phyloP scores from a whole-genome alignment of 2,888 invertebrate species.

The Smittia sp. region DNA sequence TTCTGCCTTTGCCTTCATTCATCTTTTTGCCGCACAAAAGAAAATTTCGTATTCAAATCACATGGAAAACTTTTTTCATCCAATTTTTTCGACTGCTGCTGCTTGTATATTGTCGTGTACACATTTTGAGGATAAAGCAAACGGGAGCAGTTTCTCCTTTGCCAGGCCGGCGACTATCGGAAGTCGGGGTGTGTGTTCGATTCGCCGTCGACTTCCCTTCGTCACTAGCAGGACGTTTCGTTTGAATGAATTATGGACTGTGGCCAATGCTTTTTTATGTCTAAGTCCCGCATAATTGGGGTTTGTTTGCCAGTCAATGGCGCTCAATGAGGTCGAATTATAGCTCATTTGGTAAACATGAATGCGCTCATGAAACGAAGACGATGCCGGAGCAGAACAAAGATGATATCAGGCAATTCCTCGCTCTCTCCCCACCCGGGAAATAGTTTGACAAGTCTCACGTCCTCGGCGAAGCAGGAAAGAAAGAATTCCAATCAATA shows the following conservation, averaged over 20 bases:
- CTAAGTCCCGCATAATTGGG: constrained; percentile 27
- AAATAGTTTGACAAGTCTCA: not conserved
- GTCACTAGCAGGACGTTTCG: not conserved
- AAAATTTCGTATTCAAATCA: constrained; percentile 41
- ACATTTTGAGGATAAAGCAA: constrained; percentile 26
- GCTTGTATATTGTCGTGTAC: constrained; percentile 29
- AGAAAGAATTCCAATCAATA: constrained; percentile 38
- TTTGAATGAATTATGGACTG: constrained; percentile 35
- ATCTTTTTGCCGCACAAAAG: constrained; percentile 16
- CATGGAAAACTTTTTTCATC: constrained; percentile 39
- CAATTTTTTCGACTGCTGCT: constrained; percentile 31
- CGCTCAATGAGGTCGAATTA: constrained; percentile 36
- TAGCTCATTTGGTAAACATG: constrained; percentile 30
- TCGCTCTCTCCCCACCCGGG: not conserved
- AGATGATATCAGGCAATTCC: not conserved
- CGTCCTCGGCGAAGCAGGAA: not conserved
- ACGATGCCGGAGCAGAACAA: not conserved
- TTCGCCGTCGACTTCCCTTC: not conserved
- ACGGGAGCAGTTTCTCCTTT: not conserved
- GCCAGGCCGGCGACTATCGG: not conserved
- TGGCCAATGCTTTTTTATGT: not conserved
- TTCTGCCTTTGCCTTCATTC: not conserved
- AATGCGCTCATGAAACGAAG: not conserved
- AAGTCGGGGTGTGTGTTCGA: constrained; percentile 9
- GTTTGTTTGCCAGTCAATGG: constrained; percentile 26